Evolutionary conservation across 2,797 vertebrate species (phyloP), one percentile per base, ranked within the genome.

Genomic region (Cuniculus paca): DNA sequence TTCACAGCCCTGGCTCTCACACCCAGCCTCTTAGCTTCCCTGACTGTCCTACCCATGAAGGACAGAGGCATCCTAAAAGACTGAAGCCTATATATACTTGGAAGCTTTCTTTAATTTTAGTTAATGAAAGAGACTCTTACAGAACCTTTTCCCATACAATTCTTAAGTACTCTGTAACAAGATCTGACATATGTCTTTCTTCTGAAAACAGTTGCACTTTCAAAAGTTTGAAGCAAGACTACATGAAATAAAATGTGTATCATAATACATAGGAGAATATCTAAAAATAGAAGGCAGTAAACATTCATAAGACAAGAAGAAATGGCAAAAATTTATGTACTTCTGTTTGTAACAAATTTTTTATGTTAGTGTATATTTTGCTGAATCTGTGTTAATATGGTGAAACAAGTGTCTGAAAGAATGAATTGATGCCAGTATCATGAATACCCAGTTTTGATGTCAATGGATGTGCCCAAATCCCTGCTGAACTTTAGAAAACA

Each of bases 211-310:
- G 79, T 85, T 63, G 72, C 72, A 56, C 85, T 81, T 95, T 82
- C 79, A 88, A 97, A 50, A 78, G 22, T 78, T 85, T 92, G n/a
- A 96, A 93, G 50, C 54, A 82, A 91, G n/a, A 54, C 31, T 54
- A 36, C 6, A 45, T 72, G 34, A 95, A 91, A 34, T 92, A 88
- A 90, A 90, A 93, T 50, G 93, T 2, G 68, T 39, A 6, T 45
- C 42, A 26, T 58, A n/a, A 26, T 54, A 63, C 81, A 61, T 36
- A 94, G 16, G 52, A 54, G 5, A 74, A 63, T 5, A 26, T 77
- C 28, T 54, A 63, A 82, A 89, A 91, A 54, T 60, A 34, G 63
- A 95, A 72, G 65, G 12, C 72, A 78, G 26, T 60, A 42, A 77
- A 22, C 52, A 94, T 58, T 52, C 80, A 87, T 52, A 79, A 93